Evolutionary conservation across 2,797 vertebrate genomes (phyloP).

Genomic region (Chloroceryle inda): DNA sequence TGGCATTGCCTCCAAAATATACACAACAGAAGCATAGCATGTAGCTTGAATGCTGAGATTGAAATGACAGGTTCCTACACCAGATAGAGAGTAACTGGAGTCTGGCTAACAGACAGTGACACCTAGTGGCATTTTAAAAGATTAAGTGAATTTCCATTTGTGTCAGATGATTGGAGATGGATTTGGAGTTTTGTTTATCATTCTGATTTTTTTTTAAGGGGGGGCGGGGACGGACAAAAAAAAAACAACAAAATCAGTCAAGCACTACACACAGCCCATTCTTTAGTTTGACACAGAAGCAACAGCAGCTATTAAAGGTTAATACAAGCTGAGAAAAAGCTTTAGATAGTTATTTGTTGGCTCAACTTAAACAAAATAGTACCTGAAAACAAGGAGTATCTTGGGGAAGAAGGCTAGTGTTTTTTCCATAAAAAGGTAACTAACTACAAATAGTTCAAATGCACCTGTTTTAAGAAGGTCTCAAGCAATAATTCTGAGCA

Average conservation of each 20-base stretch:
- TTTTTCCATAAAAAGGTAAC: background rate
- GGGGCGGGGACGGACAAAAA: too few relatives aligned
- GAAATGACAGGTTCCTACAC: background rate
- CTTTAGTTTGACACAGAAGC: background rate
- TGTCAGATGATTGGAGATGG: rapidly evolving
- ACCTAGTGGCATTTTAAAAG: constrained; percentile 1
- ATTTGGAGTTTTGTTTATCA: background rate
- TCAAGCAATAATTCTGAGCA: background rate
- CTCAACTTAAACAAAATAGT: background rate
- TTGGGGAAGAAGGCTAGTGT: background rate
- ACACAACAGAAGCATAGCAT: rapidly evolving
- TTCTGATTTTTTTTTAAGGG: background rate
- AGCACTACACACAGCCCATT: background rate
- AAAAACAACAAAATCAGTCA: too few relatives aligned
- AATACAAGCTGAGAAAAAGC: background rate
- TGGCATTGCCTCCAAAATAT: background rate
- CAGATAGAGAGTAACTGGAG: background rate
- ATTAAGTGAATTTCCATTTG: background rate
- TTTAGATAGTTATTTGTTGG: background rate
- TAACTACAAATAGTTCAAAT: background rate
- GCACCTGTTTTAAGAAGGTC: background rate
- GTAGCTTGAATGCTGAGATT: background rate
- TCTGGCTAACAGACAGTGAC: background rate
- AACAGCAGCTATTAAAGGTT: background rate
- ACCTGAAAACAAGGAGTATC: background rate